These are phyloP conservation scores for Drosophila greeni DNA, from an alignment of 2,888 invertebrate genomes.

Conservation along the genomic window DNA sequence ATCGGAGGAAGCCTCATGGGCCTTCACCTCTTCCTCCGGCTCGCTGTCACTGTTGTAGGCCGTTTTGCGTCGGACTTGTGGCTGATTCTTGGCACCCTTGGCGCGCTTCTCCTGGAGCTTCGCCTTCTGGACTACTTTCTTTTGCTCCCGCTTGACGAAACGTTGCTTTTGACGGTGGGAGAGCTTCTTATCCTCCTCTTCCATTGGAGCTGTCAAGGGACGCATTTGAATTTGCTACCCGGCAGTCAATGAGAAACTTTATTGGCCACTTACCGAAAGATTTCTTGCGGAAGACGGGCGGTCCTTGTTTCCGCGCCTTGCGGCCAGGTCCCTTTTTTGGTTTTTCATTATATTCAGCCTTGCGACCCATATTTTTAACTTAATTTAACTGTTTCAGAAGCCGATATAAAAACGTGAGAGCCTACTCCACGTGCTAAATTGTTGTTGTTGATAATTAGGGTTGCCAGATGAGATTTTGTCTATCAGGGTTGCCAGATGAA, in stretches of 20 bases:
- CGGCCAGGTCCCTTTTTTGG: conserved; percentile 90
- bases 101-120: conserved; percentile 65
- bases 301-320: conserved; percentile 91
- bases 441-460: too few relatives aligned
- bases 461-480: too few relatives aligned
- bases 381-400: conserved; percentile 21
- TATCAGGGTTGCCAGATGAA: too few relatives aligned
- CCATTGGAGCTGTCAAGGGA: conserved; percentile 76
- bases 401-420: conserved; percentile 35
- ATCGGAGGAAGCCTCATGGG: conserved; percentile 58
- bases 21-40: conserved; percentile 57
- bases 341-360: conserved; percentile 88
- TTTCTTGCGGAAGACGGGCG: conserved; percentile 81
- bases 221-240: conserved; percentile 3
- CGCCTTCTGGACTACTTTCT: conserved; percentile 78
- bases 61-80: conserved; percentile 54
- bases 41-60: conserved; percentile 75
- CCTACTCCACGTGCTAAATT: conserved; percentile 30
- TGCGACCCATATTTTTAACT: conserved; percentile 86
- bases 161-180: conserved; percentile 86
- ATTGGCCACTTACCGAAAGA: conserved; percentile 71
- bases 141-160: conserved; percentile 82
- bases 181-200: conserved; percentile 81
- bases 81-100: conserved; percentile 20
- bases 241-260: not conserved